These are phyloP conservation scores for Lymantria dispar DNA, from an alignment of 2,888 invertebrate species.

Conservation along the genomic window DNA sequence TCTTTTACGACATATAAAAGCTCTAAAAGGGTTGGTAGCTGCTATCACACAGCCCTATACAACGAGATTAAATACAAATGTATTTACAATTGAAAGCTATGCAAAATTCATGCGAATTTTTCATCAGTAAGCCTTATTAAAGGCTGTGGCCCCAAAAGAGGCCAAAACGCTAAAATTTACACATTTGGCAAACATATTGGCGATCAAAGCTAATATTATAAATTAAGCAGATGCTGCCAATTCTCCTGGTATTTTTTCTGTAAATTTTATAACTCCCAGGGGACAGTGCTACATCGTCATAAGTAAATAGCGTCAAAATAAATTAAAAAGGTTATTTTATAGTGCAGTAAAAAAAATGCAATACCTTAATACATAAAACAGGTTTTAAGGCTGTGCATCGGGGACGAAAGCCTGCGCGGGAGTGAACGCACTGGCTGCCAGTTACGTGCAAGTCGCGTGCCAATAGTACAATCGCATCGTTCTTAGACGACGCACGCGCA, in stretches of 20 bases:
- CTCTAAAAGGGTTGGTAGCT: too few species aligned
- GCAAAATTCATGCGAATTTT: too few species aligned
- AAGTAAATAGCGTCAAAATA: too few species aligned
- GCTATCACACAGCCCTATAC: too few species aligned
- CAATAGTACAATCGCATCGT: conserved; percentile 64
- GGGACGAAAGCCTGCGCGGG: conserved; percentile 49
- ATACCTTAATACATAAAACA: conserved; percentile 31
- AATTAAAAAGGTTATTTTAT: too few species aligned
- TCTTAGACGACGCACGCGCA: conserved; percentile 68
- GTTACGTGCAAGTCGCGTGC: conserved; percentile 16
- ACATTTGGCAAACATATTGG: not conserved
- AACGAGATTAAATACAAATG: too few species aligned
- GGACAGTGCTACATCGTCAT: not conserved
- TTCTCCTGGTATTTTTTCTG: not conserved
- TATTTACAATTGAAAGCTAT: too few species aligned
- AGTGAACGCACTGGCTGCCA: conserved; percentile 32
- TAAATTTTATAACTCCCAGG: not conserved
- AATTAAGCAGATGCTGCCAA: not conserved
- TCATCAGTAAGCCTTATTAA: too few species aligned
- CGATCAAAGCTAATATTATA: not conserved
- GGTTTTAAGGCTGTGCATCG: conserved; percentile 52
- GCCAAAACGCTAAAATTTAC: not conserved
- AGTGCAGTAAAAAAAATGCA: too few species aligned
- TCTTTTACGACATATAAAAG: too few species aligned
- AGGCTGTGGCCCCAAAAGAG: too few species aligned